Evolutionary conservation across 2,888 invertebrate genomes (phyloP).

Genomic region (Scrobipalpa costella): DNA sequence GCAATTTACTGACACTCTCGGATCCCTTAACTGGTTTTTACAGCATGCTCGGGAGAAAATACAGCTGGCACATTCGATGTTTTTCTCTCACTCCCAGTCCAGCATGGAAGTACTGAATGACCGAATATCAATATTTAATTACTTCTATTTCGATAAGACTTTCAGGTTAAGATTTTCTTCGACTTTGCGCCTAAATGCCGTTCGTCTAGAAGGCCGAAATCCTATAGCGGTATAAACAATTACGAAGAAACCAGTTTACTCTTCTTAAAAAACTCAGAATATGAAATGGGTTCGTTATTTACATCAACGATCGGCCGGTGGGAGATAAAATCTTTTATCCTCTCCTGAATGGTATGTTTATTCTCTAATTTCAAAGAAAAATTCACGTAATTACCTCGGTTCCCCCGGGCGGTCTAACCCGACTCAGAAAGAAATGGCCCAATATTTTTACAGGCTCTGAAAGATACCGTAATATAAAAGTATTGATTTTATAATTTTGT

Average conservation of each 20-base stretch:
- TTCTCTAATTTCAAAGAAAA: conserved; percentile 61
- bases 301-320: conserved; percentile 60
- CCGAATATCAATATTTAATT: too few relatives aligned
- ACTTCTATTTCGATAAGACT: too few relatives aligned
- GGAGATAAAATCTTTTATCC: conserved; percentile 69
- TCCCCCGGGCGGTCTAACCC: conserved; percentile 46
- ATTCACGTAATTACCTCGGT: conserved; percentile 65
- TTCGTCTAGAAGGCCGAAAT: too few relatives aligned
- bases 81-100: too few relatives aligned
- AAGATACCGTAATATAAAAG: conserved; percentile 32
- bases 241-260: background rate
- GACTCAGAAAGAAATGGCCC: conserved; percentile 48
- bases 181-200: too few relatives aligned
- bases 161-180: too few relatives aligned
- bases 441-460: conserved; percentile 41
- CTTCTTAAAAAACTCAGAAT: conserved; percentile 33
- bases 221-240: conserved; percentile 30
- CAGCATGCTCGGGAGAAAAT: too few relatives aligned
- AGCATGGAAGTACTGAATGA: too few relatives aligned
- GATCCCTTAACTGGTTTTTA: too few relatives aligned
- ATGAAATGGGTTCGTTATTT: conserved; percentile 65
- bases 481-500: conserved; percentile 32
- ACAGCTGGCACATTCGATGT: too few relatives aligned
- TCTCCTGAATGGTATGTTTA: conserved; percentile 67
- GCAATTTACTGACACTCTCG: too few relatives aligned